Percentiles rank a stretch among this genome's conserved stretches.
Conservation (phyloP, 2,113 vertebrate species). For the Propithecus coquereli region DNA sequence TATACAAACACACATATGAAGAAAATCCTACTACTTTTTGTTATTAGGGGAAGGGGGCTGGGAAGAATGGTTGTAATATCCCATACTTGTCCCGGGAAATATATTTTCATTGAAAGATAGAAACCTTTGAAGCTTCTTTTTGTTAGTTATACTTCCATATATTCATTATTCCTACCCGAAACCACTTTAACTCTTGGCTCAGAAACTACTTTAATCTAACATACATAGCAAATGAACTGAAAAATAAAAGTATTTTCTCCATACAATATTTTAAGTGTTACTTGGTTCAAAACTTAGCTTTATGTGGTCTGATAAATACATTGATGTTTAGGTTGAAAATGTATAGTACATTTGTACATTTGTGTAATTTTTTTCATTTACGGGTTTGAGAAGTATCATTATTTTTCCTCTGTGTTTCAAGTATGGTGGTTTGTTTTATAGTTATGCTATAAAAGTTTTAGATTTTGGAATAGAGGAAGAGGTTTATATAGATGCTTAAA, state of each 20-base stretch:
- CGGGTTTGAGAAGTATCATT: not conserved
- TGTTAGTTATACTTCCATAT: not conserved
- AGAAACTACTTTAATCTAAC: slow-evolving; percentile 28
- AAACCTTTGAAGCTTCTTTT: not conserved
- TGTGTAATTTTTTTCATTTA: not conserved
- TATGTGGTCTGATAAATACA: slow-evolving; percentile 2
- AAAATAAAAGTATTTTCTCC: slow-evolving; percentile 32
- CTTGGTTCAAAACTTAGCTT: slow-evolving; percentile 21
- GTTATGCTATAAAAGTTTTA: slow-evolving; percentile 16
- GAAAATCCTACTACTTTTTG: not conserved
- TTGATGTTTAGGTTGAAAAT: slow-evolving; percentile 44
- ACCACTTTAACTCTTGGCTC: slow-evolving; percentile 19
- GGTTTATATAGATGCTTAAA: not conserved
- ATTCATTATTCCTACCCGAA: slow-evolving; percentile 1
- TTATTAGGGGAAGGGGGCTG: not conserved
- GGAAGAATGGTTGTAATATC: not conserved
- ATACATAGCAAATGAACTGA: not conserved
- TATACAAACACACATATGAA: not conserved
- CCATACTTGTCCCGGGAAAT: not conserved
- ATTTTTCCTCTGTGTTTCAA: not conserved
- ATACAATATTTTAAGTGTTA: slow-evolving; percentile 9
- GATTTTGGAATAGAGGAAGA: not conserved
- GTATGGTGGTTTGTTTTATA: not conserved
- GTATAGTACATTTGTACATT: not conserved
- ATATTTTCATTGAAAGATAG: not conserved